Evolutionary conservation across 2,113 vertebrate genomes (phyloP).

Genomic region (Apus apus): DNA sequence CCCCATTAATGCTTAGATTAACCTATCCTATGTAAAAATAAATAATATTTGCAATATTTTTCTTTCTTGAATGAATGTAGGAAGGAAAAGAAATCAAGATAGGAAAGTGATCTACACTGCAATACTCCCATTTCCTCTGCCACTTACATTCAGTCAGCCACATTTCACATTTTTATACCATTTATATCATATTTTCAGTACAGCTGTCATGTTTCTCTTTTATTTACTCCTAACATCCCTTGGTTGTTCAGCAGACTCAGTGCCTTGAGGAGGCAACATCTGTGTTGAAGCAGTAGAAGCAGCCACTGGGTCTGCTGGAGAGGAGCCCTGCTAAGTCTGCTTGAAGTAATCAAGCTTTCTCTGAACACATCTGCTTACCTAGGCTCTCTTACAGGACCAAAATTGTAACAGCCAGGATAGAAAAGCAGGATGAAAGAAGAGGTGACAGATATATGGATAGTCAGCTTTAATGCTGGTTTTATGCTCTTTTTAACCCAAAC

Average conservation of each 20-base stretch:
- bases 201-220: not conserved
- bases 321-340: not conserved
- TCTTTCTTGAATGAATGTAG: conserved; percentile 16
- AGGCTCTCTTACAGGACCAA: not conserved
- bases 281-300: not conserved
- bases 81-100: conserved; percentile 23
- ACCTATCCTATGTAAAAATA: conserved; percentile 24
- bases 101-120: not conserved
- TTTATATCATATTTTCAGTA: not conserved
- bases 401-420: not conserved
- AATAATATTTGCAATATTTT: conserved; percentile 36
- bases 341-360: not conserved
- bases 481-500: not conserved
- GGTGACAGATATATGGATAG: not conserved
- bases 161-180: not conserved
- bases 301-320: not conserved
- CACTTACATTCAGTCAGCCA: not conserved
- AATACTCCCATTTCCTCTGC: not conserved
- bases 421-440: not conserved
- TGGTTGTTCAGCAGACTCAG: not conserved
- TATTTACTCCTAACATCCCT: not conserved
- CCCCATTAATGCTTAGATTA: not conserved
- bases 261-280: not conserved
- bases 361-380: not conserved
- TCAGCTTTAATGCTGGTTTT: not conserved